Conservation (phyloP, 2,888 invertebrate species). For the Tridacna crocea region DNA sequence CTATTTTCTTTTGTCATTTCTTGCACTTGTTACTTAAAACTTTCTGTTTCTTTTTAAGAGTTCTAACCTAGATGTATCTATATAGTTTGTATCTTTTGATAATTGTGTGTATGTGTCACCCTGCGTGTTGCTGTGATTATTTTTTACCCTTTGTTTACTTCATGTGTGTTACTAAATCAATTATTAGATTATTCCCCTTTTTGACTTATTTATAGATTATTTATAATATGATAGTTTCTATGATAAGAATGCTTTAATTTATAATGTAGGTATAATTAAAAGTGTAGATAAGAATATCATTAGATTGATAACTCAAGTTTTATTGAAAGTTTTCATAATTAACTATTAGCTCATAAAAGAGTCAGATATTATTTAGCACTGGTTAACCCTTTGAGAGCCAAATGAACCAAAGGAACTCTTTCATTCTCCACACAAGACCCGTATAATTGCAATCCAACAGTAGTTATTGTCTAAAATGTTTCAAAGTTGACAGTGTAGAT, state of each 20-base stretch:
- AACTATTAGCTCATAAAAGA: too few relatives aligned
- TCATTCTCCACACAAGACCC: too few relatives aligned
- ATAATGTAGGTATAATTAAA: background rate
- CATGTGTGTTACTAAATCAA: background rate
- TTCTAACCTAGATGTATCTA: background rate
- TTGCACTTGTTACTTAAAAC: background rate
- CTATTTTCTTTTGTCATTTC: background rate
- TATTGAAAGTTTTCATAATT: background rate
- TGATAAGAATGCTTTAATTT: background rate
- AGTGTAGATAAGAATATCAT: background rate
- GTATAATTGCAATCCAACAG: too few relatives aligned
- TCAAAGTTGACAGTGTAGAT: too few relatives aligned
- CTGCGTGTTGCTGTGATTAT: constrained; percentile 18
- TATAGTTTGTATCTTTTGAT: background rate
- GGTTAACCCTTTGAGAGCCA: too few relatives aligned
- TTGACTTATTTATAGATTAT: constrained; percentile 23
- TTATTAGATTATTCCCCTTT: background rate
- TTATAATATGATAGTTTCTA: background rate
- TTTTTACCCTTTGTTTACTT: constrained; percentile 10
- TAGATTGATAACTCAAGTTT: background rate
- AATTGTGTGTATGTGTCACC: background rate
- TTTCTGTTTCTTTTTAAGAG: background rate
- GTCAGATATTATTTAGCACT: too few relatives aligned
- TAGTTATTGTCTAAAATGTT: too few relatives aligned
- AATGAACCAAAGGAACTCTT: too few relatives aligned